A percentile compares a stretch with the other conserved stretches of the same genome.
phyloP scores from a whole-genome alignment of 2,113 vertebrate genomes.

The Dasyurus viverrinus region DNA sequence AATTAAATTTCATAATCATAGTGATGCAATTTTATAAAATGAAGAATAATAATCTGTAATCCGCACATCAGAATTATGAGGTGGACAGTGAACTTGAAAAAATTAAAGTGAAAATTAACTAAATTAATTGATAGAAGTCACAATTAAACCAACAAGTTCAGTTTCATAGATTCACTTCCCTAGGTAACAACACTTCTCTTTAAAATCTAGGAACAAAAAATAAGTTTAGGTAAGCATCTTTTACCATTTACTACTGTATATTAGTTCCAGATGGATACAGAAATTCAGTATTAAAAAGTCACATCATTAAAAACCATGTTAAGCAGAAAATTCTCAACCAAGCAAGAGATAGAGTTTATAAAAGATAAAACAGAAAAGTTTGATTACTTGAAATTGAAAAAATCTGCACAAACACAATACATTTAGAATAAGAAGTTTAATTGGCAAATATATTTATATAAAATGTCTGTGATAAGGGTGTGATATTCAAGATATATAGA shows the following conservation, averaged over 20 bases:
- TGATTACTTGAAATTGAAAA: neutral
- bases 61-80: neutral
- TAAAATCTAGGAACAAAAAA: neutral
- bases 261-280: neutral
- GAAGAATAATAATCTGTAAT: slow-evolving; percentile 8
- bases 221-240: neutral
- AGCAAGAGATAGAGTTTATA: neutral
- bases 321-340: neutral
- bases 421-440: neutral
- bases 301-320: neutral
- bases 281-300: neutral
- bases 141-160: neutral
- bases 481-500: neutral
- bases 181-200: neutral
- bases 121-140: neutral
- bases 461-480: neutral
- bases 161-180: neutral
- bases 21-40: neutral
- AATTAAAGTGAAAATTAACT: neutral
- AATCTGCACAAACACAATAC: neutral
- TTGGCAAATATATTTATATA: neutral
- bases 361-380: neutral
- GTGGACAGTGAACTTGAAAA: neutral
- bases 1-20: neutral
- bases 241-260: neutral